Evolutionary conservation across 2,888 invertebrate genomes (phyloP).

Genomic region (Vanessa cardui): DNA sequence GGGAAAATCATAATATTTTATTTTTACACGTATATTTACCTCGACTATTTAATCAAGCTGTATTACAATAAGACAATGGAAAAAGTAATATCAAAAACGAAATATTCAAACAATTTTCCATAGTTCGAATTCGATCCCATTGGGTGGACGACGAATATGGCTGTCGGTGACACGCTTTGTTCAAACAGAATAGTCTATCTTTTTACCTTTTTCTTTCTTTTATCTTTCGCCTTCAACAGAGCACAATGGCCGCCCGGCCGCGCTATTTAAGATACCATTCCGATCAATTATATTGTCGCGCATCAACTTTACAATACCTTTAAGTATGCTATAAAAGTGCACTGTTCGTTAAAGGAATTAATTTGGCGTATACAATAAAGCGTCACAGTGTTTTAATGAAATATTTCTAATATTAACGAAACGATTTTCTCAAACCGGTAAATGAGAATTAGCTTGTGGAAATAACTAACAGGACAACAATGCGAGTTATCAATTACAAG

Average conservation of each 20-base stretch:
- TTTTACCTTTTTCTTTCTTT: slow-evolving; percentile 66
- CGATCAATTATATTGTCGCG: slow-evolving; percentile 65
- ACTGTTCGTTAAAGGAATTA: slow-evolving; percentile 20
- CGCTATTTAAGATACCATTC: slow-evolving; percentile 75
- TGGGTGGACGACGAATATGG: slow-evolving; percentile 63
- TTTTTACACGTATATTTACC: too few species aligned
- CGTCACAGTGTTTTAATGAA: neutral
- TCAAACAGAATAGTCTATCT: slow-evolving; percentile 79
- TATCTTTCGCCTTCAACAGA: slow-evolving; percentile 64
- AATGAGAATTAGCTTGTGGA: neutral
- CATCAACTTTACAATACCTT: slow-evolving; percentile 29
- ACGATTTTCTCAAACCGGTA: neutral
- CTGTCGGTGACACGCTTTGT: slow-evolving; percentile 79
- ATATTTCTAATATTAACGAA: neutral
- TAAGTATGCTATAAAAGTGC: slow-evolving; percentile 24
- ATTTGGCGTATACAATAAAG: slow-evolving; percentile 16
- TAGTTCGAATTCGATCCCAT: slow-evolving; percentile 40
- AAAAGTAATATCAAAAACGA: slow-evolving; percentile 15
- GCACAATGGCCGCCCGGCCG: slow-evolving; percentile 74
- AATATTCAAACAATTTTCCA: slow-evolving; percentile 38
- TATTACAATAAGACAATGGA: slow-evolving; percentile 2
- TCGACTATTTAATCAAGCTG: too few species aligned
- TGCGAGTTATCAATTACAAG: slow-evolving; percentile 15
- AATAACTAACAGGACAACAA: slow-evolving; percentile 4
- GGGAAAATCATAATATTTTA: neutral